Evolutionary conservation across 2,888 invertebrate species (phyloP).

Genomic region (Leptopterna dolabrata): DNA sequence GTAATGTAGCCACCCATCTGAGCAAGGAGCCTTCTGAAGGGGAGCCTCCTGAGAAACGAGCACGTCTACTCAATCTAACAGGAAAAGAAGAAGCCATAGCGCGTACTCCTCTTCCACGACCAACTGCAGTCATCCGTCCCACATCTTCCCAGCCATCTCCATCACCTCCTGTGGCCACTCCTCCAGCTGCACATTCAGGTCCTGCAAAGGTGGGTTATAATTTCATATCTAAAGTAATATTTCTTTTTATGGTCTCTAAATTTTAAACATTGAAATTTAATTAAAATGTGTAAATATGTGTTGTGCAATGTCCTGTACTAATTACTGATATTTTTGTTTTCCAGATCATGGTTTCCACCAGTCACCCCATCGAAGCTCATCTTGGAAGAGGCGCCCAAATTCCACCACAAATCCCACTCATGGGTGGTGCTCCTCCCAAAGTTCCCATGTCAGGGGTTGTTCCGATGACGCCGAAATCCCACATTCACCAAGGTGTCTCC

Average conservation of each 20-base stretch:
- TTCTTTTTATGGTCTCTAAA: background rate
- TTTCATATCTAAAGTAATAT: background rate
- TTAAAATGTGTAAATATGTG: no score
- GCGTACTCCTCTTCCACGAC: constrained; percentile 47
- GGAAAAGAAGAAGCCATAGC: constrained; percentile 44
- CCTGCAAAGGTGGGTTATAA: constrained; percentile 21
- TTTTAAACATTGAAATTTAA: background rate
- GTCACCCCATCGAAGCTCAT: constrained; percentile 39
- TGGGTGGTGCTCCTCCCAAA: constrained; percentile 46
- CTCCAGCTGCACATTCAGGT: constrained; percentile 46
- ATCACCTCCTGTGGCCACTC: constrained; percentile 53
- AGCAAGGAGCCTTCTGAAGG: constrained; percentile 51
- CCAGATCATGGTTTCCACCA: constrained; percentile 28
- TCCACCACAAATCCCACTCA: constrained; percentile 22
- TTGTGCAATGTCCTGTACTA: no score
- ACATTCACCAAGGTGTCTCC: constrained; percentile 60
- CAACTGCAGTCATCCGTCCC: constrained; percentile 55
- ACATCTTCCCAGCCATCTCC: constrained; percentile 54
- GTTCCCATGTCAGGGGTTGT: constrained; percentile 54
- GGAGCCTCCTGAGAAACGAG: constrained; percentile 61
- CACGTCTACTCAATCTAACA: constrained; percentile 38
- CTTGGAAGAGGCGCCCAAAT: constrained; percentile 19
- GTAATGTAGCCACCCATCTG: constrained; percentile 37
- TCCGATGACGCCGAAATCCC: constrained; percentile 64
- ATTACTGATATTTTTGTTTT: no score